These are phyloP conservation scores for Pseudopodoces humilis DNA, from an alignment of 2,113 vertebrate species.

Conservation along the genomic window DNA sequence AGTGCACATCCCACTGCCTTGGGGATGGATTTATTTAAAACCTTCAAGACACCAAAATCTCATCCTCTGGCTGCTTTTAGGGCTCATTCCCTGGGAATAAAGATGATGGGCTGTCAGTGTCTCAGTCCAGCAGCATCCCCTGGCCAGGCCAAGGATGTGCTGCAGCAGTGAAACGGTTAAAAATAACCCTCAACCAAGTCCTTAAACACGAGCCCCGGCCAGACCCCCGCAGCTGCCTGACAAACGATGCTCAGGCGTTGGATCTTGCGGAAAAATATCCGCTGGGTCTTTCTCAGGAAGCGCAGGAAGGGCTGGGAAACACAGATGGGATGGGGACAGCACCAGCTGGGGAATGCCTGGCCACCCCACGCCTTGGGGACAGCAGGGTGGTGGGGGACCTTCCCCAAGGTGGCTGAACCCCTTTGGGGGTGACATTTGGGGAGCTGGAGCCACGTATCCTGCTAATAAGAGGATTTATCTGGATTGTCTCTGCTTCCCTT, in stretches of 20 bases:
- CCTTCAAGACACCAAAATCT: not conserved
- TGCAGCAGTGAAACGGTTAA: constrained; percentile 1
- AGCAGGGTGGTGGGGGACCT: accelerated
- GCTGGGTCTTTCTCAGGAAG: not conserved
- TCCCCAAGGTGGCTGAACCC: not conserved
- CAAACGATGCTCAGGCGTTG: not conserved
- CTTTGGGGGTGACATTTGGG: accelerated
- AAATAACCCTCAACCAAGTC: not conserved
- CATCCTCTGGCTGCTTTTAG: not conserved
- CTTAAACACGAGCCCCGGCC: not conserved
- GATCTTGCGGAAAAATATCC: not conserved
- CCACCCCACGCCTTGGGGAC: not conserved
- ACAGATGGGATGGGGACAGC: not conserved
- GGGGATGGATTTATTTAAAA: not conserved
- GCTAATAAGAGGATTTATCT: not conserved
- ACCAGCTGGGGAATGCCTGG: accelerated
- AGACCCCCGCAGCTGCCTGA: not conserved
- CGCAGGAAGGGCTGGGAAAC: not conserved
- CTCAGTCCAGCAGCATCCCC: not conserved
- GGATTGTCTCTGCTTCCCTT: not conserved
- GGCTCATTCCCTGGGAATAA: not conserved
- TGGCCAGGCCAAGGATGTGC: not conserved
- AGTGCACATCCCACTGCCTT: not conserved
- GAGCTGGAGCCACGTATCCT: accelerated
- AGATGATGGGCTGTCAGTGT: accelerated